Evolutionary conservation across 2,113 vertebrate species (phyloP), one percentile per base, ranked within the genome.

Genomic region (Hypanus sabinus): DNA sequence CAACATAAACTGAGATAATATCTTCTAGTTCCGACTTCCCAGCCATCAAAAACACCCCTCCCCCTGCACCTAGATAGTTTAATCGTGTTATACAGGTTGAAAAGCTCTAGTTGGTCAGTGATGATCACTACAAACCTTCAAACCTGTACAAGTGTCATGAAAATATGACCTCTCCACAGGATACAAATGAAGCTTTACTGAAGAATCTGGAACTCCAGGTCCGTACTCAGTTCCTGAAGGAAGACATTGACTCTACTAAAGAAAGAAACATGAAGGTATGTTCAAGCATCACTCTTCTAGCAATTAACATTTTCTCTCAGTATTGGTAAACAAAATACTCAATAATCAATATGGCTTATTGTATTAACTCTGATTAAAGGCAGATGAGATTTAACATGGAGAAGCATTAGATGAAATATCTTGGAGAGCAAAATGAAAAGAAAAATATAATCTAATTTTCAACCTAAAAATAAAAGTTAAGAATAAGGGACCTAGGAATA

Each of bases 241-340:
- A 99, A 16, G 98, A 99, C 93, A 97, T 98, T 94, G 98, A 96
- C 94, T 97, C 97, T 14, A 97, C 98, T 93, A 98, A 97, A 97
- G 98, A 99, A 71, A 97, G 98, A 96, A 97, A 98, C 95, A 98
- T 97, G 95, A 99, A 99, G 98, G 99, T 98, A 96, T 95, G 33
- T 1, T n/a, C 91, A 11, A 73, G 24, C 90, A 27, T 71, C 33
- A 36, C 14, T 27, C 33, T 36, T 36, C 68, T 3, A 68, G 4
- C 68, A 27, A 27, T 73, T 36, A 93, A 10, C 2, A 38, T 71
- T 24, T 12, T 18, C 65, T 38, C n/a, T 1, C 16, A 38, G 88
- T 92, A 92, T 71, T 27, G 88, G 33, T 70, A 38, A 71, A 62
- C 65, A 27, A 71, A 16, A 33, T 65, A 33, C 20, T 68, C 57